phyloP scores from a whole-genome alignment of 2,888 invertebrate species.

The Cloeon dipterum region DNA sequence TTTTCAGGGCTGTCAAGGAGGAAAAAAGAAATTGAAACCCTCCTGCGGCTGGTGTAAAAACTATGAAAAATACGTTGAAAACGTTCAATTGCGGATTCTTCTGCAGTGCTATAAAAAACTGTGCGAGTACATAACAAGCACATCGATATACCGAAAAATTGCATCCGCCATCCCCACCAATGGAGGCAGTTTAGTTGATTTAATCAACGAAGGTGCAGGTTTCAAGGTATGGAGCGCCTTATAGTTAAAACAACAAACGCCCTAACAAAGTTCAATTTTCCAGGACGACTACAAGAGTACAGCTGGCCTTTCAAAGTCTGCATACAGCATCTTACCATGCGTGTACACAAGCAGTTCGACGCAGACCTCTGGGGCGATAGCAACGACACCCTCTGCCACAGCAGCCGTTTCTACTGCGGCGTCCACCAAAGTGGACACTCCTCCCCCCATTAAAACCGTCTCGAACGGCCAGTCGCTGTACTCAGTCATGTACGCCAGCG shows the following conservation, averaged over 20 bases:
- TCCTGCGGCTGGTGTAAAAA: conserved; percentile 70
- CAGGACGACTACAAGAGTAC: conserved; percentile 51
- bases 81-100: conserved; percentile 54
- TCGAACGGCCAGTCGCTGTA: conserved; percentile 38
- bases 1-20: conserved; percentile 65
- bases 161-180: conserved; percentile 20
- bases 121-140: conserved; percentile 58
- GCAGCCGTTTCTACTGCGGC: conserved; percentile 18
- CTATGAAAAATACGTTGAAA: conserved; percentile 58
- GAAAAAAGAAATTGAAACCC: conserved; percentile 63
- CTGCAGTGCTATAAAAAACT: conserved; percentile 74
- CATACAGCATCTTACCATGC: conserved; percentile 49
- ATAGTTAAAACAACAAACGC: no score
- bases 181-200: conserved; percentile 37
- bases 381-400: conserved; percentile 19
- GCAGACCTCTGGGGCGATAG: conserved; percentile 24
- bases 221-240: no score
- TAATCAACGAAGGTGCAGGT: conserved; percentile 57
- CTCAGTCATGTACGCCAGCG: conserved; percentile 57
- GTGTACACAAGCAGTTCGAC: conserved; percentile 37
- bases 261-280: no score
- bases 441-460: conserved; percentile 16
- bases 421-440: conserved; percentile 10
- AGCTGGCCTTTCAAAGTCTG: conserved; percentile 46
- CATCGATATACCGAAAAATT: conserved; percentile 40